Conservation (phyloP, 2,888 invertebrate species). For the Polietes domitor region DNA sequence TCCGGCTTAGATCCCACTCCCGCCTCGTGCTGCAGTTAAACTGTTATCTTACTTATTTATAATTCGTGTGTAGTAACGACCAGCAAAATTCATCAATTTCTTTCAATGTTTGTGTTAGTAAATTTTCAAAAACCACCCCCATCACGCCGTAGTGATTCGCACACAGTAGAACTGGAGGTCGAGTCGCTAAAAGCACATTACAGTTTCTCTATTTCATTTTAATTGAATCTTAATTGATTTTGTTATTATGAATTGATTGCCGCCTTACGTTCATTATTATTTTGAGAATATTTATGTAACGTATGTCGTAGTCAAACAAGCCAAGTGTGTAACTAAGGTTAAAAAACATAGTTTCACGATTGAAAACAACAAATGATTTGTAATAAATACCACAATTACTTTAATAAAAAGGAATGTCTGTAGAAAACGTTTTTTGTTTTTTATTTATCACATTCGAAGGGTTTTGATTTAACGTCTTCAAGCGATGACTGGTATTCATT, state of each 20-base stretch:
- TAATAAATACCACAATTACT: slow-evolving; percentile 49
- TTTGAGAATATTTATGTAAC: slow-evolving; percentile 37
- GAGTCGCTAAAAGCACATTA: slow-evolving; percentile 10
- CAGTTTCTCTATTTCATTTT: neutral
- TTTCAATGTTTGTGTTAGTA: slow-evolving; percentile 27
- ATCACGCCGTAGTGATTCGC: neutral
- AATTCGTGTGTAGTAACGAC: slow-evolving; percentile 7
- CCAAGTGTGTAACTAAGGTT: slow-evolving; percentile 41
- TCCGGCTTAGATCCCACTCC: slow-evolving; percentile 94
- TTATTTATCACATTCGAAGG: no score
- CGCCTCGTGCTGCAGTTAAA: slow-evolving; percentile 96
- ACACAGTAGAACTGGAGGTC: slow-evolving; percentile 46
- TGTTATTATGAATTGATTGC: slow-evolving; percentile 18
- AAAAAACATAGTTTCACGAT: slow-evolving; percentile 44
- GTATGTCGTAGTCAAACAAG: slow-evolving; percentile 25
- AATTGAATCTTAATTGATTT: neutral
- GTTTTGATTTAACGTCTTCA: no score
- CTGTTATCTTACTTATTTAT: neutral
- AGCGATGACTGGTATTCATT: no score
- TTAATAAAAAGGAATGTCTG: slow-evolving; percentile 33
- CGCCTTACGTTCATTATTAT: slow-evolving; percentile 19
- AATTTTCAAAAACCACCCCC: slow-evolving; percentile 20
- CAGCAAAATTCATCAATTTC: slow-evolving; percentile 20
- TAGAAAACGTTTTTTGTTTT: neutral
- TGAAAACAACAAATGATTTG: slow-evolving; percentile 37